Conservation (phyloP, 2,113 vertebrate species). For the Indri indri region DNA sequence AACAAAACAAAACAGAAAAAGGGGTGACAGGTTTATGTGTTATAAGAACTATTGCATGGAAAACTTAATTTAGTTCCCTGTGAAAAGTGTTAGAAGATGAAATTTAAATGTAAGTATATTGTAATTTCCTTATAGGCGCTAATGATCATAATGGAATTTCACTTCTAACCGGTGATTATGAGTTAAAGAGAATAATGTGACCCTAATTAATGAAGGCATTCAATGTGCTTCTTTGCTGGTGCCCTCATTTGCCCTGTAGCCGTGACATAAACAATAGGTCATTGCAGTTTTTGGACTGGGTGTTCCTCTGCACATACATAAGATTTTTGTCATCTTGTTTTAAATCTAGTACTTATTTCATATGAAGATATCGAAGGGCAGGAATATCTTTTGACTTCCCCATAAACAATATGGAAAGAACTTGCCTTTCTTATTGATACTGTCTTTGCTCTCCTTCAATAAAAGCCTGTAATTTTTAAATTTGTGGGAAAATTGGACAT, state of each 20-base stretch:
- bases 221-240: not conserved
- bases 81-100: not conserved
- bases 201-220: not conserved
- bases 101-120: not conserved
- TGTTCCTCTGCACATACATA: not conserved
- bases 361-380: not conserved
- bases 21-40: not conserved
- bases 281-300: not conserved
- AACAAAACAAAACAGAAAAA: not conserved
- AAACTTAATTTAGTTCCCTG: not conserved
- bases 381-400: not conserved
- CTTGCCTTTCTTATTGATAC: not conserved
- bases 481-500: constrained; percentile 58
- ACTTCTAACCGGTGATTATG: not conserved
- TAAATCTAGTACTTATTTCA: not conserved
- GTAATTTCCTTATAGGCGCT: not conserved
- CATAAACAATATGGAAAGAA: not conserved
- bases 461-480: constrained; percentile 52
- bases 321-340: not conserved
- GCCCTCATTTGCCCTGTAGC: not conserved
- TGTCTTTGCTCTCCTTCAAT: not conserved
- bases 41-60: not conserved
- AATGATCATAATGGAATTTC: not conserved
- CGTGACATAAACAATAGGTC: not conserved
- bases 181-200: not conserved